Conservation (phyloP, 2,797 vertebrate species). For the Pangasius krempfi region DNA sequence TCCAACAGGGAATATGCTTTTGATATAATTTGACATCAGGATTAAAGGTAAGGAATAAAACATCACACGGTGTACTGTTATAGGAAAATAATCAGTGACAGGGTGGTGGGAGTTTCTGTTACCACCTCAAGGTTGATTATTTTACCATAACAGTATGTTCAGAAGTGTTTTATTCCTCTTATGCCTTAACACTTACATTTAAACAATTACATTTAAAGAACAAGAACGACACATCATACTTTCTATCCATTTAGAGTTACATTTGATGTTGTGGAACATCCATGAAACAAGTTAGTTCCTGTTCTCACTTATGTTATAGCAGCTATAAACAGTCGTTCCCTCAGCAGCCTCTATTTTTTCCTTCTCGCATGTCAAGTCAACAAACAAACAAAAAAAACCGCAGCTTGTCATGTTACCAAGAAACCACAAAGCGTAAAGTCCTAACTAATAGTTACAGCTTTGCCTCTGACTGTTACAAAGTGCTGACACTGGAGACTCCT, state of each 20-base stretch:
- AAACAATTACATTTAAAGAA: neutral
- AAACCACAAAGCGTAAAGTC: neutral
- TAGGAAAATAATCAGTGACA: neutral
- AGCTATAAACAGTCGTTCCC: neutral
- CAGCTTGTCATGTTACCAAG: neutral
- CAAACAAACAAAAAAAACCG: neutral
- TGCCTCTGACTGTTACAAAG: neutral
- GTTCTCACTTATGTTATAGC: neutral
- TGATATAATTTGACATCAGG: constrained; percentile 23
- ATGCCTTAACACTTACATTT: neutral
- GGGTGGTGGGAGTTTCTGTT: neutral
- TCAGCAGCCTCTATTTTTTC: neutral
- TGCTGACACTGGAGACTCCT: neutral
- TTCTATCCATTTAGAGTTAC: neutral
- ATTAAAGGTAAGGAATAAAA: neutral
- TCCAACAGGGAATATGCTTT: constrained; percentile 1
- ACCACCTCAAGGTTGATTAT: neutral
- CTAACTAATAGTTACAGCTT: neutral
- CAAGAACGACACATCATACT: neutral
- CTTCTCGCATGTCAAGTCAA: no score
- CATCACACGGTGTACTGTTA: neutral
- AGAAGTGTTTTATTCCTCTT: constrained; percentile 3
- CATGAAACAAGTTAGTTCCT: neutral
- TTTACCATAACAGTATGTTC: neutral
- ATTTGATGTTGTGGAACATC: neutral